Evolutionary conservation across 2,888 invertebrate species (phyloP).

Genomic region (Acleris cristana): DNA sequence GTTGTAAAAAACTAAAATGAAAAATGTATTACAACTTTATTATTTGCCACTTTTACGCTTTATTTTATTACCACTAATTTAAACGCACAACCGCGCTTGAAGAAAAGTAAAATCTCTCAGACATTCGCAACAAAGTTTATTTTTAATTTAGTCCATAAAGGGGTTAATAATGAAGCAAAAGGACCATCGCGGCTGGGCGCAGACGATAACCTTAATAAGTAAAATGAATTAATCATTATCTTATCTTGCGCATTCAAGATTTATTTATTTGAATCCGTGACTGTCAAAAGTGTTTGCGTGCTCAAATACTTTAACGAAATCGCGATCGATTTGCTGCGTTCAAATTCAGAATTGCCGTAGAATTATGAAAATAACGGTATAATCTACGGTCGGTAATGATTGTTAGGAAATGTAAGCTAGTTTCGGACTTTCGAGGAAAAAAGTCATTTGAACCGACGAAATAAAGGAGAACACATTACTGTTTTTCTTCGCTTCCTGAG

Average conservation of each 20-base stretch:
- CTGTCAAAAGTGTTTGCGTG: constrained; percentile 24
- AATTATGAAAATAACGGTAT: constrained; percentile 8
- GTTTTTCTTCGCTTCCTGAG: constrained; percentile 64
- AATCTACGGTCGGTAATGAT: constrained; percentile 10
- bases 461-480: constrained; percentile 56
- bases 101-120: constrained; percentile 22
- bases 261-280: constrained; percentile 37
- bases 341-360: neutral
- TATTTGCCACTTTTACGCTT: constrained; percentile 6
- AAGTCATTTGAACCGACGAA: constrained; percentile 48
- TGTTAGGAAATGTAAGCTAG: constrained; percentile 27
- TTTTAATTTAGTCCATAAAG: constrained; percentile 34
- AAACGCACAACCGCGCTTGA: constrained; percentile 15
- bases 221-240: constrained; percentile 34
- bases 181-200: constrained; percentile 14
- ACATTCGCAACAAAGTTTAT: constrained; percentile 26
- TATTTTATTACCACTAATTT: constrained; percentile 12
- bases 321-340: neutral
- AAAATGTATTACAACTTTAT: neutral
- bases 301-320: constrained; percentile 1
- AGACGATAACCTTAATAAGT: constrained; percentile 31
- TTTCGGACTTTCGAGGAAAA: constrained; percentile 33
- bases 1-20: too few relatives aligned
- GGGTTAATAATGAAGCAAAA: constrained; percentile 34
- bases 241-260: constrained; percentile 29